These are phyloP conservation scores for Lottia gigantea DNA, from an alignment of 2,888 invertebrate species.

Conservation along the genomic window DNA sequence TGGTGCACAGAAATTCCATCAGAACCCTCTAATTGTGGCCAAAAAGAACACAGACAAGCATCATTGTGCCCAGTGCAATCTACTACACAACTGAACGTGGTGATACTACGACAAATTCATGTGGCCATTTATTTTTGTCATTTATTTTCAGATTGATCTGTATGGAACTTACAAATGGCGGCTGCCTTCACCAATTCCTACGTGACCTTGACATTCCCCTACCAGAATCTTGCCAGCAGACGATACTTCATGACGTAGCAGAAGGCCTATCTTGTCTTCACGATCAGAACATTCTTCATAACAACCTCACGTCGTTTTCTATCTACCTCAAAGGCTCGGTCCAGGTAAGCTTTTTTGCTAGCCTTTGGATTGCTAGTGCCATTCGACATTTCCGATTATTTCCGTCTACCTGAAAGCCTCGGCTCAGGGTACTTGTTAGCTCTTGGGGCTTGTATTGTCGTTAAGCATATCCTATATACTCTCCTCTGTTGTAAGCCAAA, in stretches of 20 bases:
- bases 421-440: no score
- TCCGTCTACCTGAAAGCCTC: no score
- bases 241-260: constrained; percentile 55
- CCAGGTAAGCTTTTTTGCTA: constrained; percentile 35
- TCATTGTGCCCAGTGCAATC: no score
- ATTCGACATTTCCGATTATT: no score
- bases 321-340: constrained; percentile 60
- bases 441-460: no score
- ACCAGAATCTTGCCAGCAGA: constrained; percentile 52
- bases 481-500: no score
- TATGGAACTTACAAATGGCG: constrained; percentile 53
- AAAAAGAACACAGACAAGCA: no score
- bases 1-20: no score
- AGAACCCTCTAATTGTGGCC: no score
- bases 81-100: no score
- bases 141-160: constrained; percentile 51
- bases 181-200: constrained; percentile 49
- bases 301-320: constrained; percentile 50
- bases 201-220: constrained; percentile 48
- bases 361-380: no score
- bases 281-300: constrained; percentile 55
- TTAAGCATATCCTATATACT: no score
- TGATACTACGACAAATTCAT: background rate
- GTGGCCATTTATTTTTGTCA: background rate
- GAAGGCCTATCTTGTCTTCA: constrained; percentile 57